A percentile compares a stretch with the other conserved stretches of the same genome.
Conservation (phyloP, 1,140 invertebrate genomes). For the Drosophila teissieri region DNA sequence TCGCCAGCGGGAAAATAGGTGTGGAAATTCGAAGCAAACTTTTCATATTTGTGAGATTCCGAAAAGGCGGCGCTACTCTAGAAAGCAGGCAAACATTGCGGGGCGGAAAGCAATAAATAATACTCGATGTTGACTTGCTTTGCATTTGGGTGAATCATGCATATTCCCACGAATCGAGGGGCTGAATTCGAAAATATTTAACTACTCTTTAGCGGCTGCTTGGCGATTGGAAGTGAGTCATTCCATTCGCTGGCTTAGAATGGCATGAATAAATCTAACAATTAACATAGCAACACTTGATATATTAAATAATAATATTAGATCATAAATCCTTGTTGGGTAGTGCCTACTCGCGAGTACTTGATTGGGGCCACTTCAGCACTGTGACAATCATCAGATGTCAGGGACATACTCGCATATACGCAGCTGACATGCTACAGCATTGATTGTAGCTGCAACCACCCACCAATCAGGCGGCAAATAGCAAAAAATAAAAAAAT, state of each 20-base stretch:
- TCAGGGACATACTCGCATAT: conserved; percentile 28
- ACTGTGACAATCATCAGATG: conserved; percentile 48
- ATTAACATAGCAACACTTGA: too few species aligned
- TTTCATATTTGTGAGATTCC: conserved; percentile 3
- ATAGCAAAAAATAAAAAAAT: background rate
- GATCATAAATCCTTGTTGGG: background rate
- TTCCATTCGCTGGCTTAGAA: background rate
- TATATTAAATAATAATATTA: too few species aligned
- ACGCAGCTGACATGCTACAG: conserved; percentile 21
- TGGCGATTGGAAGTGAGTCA: conserved; percentile 20
- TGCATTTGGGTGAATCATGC: conserved; percentile 31
- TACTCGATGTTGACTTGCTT: conserved; percentile 12
- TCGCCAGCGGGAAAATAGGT: conserved; percentile 44
- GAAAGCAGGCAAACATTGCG: conserved; percentile 11
- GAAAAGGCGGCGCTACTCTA: conserved; percentile 16
- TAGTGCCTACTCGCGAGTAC: conserved; percentile 4
- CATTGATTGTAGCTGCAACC: conserved; percentile 41
- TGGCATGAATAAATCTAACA: too few species aligned
- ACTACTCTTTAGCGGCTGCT: background rate
- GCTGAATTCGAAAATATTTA: conserved; percentile 11
- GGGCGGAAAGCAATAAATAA: conserved; percentile 11
- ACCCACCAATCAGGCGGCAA: conserved; percentile 10
- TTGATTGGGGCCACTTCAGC: conserved; percentile 18
- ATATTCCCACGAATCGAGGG: background rate
- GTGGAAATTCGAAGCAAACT: conserved; percentile 7